phyloP scores from a whole-genome alignment of 2,888 invertebrate genomes.

The Watsonalla cultraria region DNA sequence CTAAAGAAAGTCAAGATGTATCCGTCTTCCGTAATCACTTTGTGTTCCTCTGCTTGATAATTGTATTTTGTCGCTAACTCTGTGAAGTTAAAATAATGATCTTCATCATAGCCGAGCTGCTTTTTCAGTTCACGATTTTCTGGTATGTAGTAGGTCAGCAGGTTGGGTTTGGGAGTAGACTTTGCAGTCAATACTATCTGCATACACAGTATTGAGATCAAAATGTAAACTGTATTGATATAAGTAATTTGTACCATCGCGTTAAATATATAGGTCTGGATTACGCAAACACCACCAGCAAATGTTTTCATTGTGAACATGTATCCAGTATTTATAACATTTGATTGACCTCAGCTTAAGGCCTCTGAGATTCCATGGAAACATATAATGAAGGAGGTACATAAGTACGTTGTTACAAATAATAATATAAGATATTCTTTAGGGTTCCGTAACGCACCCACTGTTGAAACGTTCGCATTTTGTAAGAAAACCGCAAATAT shows the following conservation, averaged over 20 bases:
- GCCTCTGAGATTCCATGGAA: constrained; percentile 35
- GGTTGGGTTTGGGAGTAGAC: constrained; percentile 13
- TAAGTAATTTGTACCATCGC: constrained; percentile 27
- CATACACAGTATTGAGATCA: constrained; percentile 23
- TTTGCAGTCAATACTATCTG: constrained; percentile 20
- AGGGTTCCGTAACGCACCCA: not conserved
- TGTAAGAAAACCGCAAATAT: no score
- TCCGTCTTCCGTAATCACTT: constrained; percentile 50
- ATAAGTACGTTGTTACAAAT: constrained; percentile 5
- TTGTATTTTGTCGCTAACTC: constrained; percentile 49
- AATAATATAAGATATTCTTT: not conserved
- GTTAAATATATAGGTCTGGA: constrained; percentile 25
- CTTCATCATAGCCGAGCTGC: constrained; percentile 51
- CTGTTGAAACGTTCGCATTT: no score
- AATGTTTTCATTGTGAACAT: constrained; percentile 46
- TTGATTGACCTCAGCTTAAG: constrained; percentile 58
- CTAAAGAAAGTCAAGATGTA: constrained; percentile 51
- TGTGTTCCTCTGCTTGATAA: constrained; percentile 41
- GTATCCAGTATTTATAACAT: constrained; percentile 60
- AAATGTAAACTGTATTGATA: constrained; percentile 14
- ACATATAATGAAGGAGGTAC: constrained; percentile 12
- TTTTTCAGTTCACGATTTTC: constrained; percentile 46
- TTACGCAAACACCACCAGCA: constrained; percentile 36
- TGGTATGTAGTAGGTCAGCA: constrained; percentile 42
- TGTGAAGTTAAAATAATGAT: constrained; percentile 56